Conservation (phyloP, 2,113 vertebrate genomes). For the Lepus timidus region DNA sequence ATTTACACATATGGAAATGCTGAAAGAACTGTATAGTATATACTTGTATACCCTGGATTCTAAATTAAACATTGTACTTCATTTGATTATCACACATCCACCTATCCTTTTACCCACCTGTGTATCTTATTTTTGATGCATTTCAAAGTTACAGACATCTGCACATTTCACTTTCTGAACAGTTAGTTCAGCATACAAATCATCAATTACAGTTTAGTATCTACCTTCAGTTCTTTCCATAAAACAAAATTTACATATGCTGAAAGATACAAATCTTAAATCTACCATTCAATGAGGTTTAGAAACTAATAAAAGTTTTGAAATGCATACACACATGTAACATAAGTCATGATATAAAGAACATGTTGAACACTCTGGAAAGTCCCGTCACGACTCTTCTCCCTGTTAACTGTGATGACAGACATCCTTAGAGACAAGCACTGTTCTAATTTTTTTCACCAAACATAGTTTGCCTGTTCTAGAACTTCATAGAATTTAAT, state of each 20-base stretch:
- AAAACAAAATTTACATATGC: conserved; percentile 35
- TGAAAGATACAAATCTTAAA: conserved; percentile 26
- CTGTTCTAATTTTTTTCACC: background rate
- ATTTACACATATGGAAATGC: background rate
- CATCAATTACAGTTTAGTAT: conserved; percentile 1
- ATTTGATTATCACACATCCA: background rate
- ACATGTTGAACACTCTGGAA: background rate
- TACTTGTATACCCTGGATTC: background rate
- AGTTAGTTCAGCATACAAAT: background rate
- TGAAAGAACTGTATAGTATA: background rate
- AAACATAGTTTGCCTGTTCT: background rate
- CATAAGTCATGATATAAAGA: background rate
- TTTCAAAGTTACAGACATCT: conserved; percentile 6
- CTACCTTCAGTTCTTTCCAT: background rate
- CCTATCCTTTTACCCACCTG: background rate
- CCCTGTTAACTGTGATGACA: background rate
- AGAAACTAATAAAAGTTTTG: background rate
- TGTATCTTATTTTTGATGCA: background rate
- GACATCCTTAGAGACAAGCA: background rate
- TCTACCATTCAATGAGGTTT: background rate
- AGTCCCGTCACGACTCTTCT: background rate
- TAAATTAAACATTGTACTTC: background rate
- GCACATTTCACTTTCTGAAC: background rate
- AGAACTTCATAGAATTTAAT: background rate
- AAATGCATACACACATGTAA: background rate